A percentile compares a stretch with the other conserved stretches of the same genome.
phyloP scores from a whole-genome alignment of 2,113 vertebrate species.

The Macheiramphus alcinus region DNA sequence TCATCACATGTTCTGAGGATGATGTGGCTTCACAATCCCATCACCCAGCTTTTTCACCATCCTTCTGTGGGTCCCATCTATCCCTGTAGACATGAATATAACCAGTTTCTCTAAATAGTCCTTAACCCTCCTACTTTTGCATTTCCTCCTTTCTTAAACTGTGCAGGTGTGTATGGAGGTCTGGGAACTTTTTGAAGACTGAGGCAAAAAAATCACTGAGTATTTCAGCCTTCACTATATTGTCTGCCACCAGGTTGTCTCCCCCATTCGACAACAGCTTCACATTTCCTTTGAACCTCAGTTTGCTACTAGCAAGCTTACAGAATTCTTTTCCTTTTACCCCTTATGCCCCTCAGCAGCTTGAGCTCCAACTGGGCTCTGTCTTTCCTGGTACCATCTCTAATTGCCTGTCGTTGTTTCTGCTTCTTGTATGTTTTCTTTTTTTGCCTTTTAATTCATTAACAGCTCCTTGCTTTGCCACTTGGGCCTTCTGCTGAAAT shows the following conservation, averaged over 20 bases:
- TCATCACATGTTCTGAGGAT: background rate
- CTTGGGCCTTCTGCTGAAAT: background rate
- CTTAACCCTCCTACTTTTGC: background rate
- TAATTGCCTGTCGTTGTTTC: background rate
- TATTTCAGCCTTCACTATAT: background rate
- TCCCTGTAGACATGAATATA: background rate
- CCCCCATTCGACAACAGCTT: background rate
- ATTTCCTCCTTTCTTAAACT: background rate
- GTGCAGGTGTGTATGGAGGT: background rate
- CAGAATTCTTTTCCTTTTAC: background rate
- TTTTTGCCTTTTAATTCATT: background rate
- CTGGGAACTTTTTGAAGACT: background rate
- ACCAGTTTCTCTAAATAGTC: background rate
- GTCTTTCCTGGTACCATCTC: background rate
- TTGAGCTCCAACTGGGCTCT: background rate
- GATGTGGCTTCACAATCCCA: background rate
- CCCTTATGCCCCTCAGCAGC: background rate
- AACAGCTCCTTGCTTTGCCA: background rate
- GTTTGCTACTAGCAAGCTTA: background rate
- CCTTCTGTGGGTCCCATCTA: background rate
- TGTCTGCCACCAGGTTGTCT: background rate
- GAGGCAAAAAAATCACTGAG: background rate
- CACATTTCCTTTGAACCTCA: background rate
- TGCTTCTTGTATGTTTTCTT: background rate
- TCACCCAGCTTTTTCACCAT: background rate